Conservation (phyloP, 2,888 invertebrate genomes). For the Acrobeloides nanus region DNA sequence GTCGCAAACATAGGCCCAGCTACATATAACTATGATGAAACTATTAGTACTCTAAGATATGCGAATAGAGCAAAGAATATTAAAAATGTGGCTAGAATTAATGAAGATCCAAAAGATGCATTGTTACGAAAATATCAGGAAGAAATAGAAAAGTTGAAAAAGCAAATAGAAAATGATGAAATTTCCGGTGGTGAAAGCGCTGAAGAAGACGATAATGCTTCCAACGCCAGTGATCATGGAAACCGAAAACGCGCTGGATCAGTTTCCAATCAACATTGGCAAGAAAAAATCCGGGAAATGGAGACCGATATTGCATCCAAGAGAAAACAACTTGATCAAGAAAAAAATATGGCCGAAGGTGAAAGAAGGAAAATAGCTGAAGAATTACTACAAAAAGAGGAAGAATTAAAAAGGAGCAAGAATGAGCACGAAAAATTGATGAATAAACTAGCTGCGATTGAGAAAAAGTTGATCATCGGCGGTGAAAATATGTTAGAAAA, state of each 20-base stretch:
- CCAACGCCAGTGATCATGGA: slow-evolving; percentile 5
- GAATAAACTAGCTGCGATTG: slow-evolving; percentile 77
- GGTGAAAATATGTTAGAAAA: slow-evolving; percentile 96
- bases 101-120: slow-evolving; percentile 95
- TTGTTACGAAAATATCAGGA: slow-evolving; percentile 87
- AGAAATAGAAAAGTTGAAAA: slow-evolving; percentile 83
- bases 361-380: slow-evolving; percentile 62
- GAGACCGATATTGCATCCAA: slow-evolving; percentile 45
- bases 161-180: slow-evolving; percentile 65
- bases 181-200: slow-evolving; percentile 26
- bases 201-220: slow-evolving; percentile 16
- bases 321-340: slow-evolving; percentile 54
- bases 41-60: slow-evolving; percentile 88
- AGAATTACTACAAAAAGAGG: slow-evolving; percentile 31
- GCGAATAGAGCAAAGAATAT: slow-evolving; percentile 96
- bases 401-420: slow-evolving; percentile 43
- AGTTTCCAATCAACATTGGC: background rate
- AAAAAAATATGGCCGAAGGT: slow-evolving; percentile 62
- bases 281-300: slow-evolving; percentile 10
- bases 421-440: slow-evolving; percentile 74
- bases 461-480: slow-evolving; percentile 90
- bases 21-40: slow-evolving; percentile 90
- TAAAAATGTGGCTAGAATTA: slow-evolving; percentile 86
- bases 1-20: slow-evolving; percentile 95
- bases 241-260: too few species aligned